Evolutionary conservation across 2,113 vertebrate species (phyloP), one percentile per base, ranked within the genome.

Genomic region (Ictalurus punctatus): DNA sequence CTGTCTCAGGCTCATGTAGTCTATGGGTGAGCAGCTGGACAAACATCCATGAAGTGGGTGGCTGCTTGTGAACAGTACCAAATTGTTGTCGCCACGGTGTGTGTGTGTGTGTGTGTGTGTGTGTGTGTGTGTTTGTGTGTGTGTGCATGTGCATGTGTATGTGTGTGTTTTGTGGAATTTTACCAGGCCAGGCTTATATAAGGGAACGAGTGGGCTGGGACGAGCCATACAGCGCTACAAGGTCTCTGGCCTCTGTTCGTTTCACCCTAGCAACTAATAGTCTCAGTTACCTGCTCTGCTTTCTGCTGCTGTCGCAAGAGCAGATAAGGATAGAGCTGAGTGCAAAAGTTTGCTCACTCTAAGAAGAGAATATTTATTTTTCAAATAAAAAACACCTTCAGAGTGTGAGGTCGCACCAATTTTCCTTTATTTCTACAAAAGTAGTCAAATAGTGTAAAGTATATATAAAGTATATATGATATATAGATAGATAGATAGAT

Each of bases 41-140:
- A 94, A 94, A 95, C 94, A 94, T 94, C 93, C 90, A 86, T 73
- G 0, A 89, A 90, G 94, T 93, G 92, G 93, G 94, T 23, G 91
- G 92, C 89, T 88, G 90, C 88, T 92, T 89, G 54, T 19, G 91
- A 93, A 95, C 92, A 92, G 92, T 90, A 88, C 90, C 89, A 95
- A 93, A 93, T 91, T 94, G 92, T 94, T 92, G 92, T 90, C 74
- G 76, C 89, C 73, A 87, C 30, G 54, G 48, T 80, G 78, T 80
- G 78, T 56, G 78, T 54, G 78, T 80, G 76, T 52, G 91, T 86
- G 54, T 87, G 73, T 25, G 76, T 76, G 76, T 54, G 76, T 80
- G 48, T 56, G 25, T 80, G 25, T 54, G 25, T 80, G 48, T 56
- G 25, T 80, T 13, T 54, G 25, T 80, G 48, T 30, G 14, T 80